Percentiles rank a stretch among this genome's conserved stretches.
Conservation (phyloP, 2,113 vertebrate species). For the Catagonus wagneri region DNA sequence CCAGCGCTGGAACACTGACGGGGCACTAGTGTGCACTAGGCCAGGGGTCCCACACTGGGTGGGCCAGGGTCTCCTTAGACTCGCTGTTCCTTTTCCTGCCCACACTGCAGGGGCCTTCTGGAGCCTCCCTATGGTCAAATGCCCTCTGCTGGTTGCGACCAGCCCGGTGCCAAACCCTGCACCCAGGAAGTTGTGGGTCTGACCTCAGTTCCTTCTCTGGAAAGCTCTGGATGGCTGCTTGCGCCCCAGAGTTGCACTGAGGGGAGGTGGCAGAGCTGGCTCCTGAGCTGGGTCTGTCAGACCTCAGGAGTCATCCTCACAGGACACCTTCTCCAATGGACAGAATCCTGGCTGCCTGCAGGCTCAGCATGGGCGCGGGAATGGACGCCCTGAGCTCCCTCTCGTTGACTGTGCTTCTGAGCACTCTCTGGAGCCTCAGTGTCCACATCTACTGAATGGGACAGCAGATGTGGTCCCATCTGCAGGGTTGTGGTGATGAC, state of each 20-base stretch:
- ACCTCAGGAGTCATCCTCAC: neutral
- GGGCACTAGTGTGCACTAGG: neutral
- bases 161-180: neutral
- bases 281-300: neutral
- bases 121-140: no score
- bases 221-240: neutral
- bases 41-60: neutral
- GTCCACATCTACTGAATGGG: neutral
- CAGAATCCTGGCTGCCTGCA: fast-evolving
- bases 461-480: neutral
- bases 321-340: neutral
- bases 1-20: neutral
- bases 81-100: neutral
- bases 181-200: neutral
- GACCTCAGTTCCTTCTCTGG: neutral
- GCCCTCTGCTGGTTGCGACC: neutral
- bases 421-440: neutral
- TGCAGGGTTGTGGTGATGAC: neutral
- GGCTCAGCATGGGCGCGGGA: neutral
- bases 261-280: neutral
- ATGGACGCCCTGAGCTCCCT: neutral
- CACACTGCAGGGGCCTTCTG: neutral
- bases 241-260: neutral
- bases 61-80: no score
- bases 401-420: neutral